phyloP scores from a whole-genome alignment of 2,113 vertebrate species.

The Eubucco bourcierii region DNA sequence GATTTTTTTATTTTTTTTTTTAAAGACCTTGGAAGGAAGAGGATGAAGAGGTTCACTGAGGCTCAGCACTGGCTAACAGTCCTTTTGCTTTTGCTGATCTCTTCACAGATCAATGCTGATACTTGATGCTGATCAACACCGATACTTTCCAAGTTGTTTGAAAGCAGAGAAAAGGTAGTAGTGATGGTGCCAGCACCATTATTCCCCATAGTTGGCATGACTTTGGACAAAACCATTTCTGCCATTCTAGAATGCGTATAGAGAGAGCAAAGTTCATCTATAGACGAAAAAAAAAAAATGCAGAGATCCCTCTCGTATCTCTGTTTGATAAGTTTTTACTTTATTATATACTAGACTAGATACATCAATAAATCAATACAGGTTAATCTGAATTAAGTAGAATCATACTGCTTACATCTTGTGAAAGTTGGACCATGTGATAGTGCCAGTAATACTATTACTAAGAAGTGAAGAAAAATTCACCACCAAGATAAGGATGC shows the following conservation, averaged over 20 bases:
- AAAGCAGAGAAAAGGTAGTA: not conserved
- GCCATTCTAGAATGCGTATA: not conserved
- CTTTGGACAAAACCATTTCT: slow-evolving; percentile 21
- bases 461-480: not conserved
- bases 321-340: not conserved
- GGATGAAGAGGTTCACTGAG: not conserved
- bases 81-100: not conserved
- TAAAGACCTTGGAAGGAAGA: not conserved
- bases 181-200: not conserved
- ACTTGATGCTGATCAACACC: not conserved
- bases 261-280: not conserved
- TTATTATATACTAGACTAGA: accelerated
- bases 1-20: not conserved
- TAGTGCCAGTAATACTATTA: not conserved
- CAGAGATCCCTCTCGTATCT: not conserved
- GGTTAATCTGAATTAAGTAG: not conserved
- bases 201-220: not conserved
- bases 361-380: not conserved
- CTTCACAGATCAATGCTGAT: not conserved
- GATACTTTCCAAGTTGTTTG: not conserved
- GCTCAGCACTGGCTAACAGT: not conserved
- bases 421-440: not conserved
- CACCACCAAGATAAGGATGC: not conserved
- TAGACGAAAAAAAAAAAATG: not conserved
- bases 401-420: not conserved